These are phyloP conservation scores for Crematogaster levior DNA, from an alignment of 2,888 invertebrate genomes.

Conservation along the genomic window DNA sequence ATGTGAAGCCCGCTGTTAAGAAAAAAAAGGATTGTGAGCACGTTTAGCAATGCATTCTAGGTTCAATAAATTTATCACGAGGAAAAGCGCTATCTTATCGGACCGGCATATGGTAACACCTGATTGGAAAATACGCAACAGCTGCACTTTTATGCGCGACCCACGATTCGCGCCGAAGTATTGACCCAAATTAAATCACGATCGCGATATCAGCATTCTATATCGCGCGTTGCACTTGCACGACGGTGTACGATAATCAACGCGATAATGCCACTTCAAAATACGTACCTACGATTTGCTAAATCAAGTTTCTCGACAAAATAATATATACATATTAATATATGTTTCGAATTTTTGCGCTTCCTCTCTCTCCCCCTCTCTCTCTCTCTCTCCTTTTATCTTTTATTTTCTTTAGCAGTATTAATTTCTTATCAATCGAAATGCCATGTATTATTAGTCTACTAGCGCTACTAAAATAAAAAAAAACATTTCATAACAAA, in stretches of 20 bases:
- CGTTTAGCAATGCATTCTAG: constrained; percentile 2
- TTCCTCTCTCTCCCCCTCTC: not conserved
- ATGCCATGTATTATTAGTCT: not conserved
- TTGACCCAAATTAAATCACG: constrained; percentile 68
- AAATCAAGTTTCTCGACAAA: constrained; percentile 61
- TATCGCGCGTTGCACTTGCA: constrained; percentile 73
- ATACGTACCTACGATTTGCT: constrained; percentile 33
- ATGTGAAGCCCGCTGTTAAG: not conserved
- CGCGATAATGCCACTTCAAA: constrained; percentile 24
- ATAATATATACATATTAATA: constrained; percentile 48
- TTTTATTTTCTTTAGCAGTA: not conserved
- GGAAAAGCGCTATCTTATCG: constrained; percentile 50
- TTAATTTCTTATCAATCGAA: not conserved
- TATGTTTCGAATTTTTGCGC: not conserved
- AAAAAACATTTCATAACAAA: not conserved
- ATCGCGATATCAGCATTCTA: constrained; percentile 49
- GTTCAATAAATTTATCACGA: constrained; percentile 52
- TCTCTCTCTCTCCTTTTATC: not conserved
- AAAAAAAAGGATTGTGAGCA: constrained; percentile 10
- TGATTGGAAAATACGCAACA: constrained; percentile 53
- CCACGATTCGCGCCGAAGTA: constrained; percentile 50
- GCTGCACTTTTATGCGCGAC: constrained; percentile 36
- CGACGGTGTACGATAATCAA: constrained; percentile 59
- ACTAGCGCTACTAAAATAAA: not conserved
- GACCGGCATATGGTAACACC: constrained; percentile 33